Conservation (phyloP, 2,888 invertebrate genomes). For the Andrena fulva region DNA sequence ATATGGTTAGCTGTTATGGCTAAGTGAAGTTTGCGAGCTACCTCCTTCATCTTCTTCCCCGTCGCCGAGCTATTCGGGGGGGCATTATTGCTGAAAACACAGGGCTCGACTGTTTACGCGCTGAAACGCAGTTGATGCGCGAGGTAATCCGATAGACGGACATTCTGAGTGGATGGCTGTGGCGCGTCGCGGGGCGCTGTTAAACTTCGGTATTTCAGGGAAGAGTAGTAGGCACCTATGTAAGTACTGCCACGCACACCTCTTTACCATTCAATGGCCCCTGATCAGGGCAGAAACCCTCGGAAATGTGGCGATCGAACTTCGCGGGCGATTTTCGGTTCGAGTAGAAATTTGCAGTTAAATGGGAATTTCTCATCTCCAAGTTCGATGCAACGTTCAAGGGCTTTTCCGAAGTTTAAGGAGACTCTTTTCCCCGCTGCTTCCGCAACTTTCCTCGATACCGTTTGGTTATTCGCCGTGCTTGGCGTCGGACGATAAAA, state of each 20-base stretch:
- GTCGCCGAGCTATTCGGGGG: slow-evolving; percentile 10
- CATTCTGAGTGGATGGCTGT: no score
- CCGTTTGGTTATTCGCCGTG: slow-evolving; percentile 28
- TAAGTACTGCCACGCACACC: no score
- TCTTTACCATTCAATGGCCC: no score
- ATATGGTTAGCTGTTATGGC: slow-evolving; percentile 70
- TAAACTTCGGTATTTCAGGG: no score
- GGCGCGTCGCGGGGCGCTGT: no score
- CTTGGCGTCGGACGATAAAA: slow-evolving; percentile 15
- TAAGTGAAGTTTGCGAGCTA: slow-evolving; percentile 60
- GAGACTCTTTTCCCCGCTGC: neutral
- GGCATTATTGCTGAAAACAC: slow-evolving; percentile 13
- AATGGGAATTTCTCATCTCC: slow-evolving; percentile 9
- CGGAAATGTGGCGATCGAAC: neutral
- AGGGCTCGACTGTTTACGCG: slow-evolving; percentile 20
- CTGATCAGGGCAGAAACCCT: no score
- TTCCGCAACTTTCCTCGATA: slow-evolving; percentile 7
- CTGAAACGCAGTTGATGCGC: no score
- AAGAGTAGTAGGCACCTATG: no score
- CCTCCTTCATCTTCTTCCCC: slow-evolving; percentile 31
- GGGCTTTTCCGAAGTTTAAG: slow-evolving; percentile 6
- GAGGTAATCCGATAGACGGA: no score
- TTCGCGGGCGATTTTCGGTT: neutral
- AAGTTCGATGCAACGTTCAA: slow-evolving; percentile 20
- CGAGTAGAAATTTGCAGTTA: neutral